A percentile compares a stretch with the other conserved stretches of the same genome.
Evolutionary conservation across 1,140 invertebrate genomes (phyloP).

Genomic region (Aculops lycopersici): DNA sequence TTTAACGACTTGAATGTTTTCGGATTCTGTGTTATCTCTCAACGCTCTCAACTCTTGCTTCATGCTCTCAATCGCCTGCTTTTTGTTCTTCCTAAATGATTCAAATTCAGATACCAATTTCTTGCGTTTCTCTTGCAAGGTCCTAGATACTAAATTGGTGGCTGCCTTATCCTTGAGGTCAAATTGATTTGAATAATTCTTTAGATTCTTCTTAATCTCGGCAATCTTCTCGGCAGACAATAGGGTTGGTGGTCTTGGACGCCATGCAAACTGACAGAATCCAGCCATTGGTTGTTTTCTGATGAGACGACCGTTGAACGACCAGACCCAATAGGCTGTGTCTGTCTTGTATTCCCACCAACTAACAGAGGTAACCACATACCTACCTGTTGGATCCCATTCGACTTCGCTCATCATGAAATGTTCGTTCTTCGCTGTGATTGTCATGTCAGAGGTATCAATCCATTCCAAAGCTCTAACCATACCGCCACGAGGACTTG

Average conservation of each 20-base stretch:
- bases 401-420: constrained; percentile 78
- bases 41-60: constrained; percentile 45
- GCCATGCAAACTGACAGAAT: constrained; percentile 80
- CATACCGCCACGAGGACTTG: constrained; percentile 37
- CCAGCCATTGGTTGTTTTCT: constrained; percentile 17
- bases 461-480: constrained; percentile 73
- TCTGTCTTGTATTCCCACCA: constrained; percentile 86
- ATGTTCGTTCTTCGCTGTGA: constrained; percentile 72
- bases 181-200: constrained; percentile 81
- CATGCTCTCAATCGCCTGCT: constrained; percentile 28
- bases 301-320: constrained; percentile 40
- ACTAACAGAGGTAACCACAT: constrained; percentile 73
- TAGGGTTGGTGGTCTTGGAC: constrained; percentile 59
- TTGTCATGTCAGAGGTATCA: constrained; percentile 68
- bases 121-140: constrained; percentile 69
- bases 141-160: constrained; percentile 70
- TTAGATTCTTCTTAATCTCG: constrained; percentile 89
- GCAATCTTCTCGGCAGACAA: constrained; percentile 28
- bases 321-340: constrained; percentile 85
- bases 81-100: constrained; percentile 39
- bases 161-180: constrained; percentile 79
- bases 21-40: constrained; percentile 31
- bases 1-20: background rate
- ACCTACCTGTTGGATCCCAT: constrained; percentile 96
- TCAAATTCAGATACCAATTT: constrained; percentile 57